These are phyloP conservation scores for Istiophorus platypterus DNA, from an alignment of 2,113 vertebrate species.

Conservation along the genomic window DNA sequence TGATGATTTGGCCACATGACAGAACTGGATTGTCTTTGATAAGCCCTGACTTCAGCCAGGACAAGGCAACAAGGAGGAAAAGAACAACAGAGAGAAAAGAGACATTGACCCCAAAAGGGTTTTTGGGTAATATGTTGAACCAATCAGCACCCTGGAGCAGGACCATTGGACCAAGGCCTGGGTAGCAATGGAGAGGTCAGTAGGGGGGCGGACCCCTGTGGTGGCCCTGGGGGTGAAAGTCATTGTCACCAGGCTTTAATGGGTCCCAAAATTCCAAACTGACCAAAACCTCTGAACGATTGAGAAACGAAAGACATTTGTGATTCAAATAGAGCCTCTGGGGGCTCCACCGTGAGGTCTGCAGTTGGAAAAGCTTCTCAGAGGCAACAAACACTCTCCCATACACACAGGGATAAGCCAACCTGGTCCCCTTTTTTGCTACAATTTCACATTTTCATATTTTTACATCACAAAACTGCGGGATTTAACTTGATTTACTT, in stretches of 20 bases:
- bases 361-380: conserved; percentile 62
- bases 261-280: conserved; percentile 77
- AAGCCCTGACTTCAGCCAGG: conserved; percentile 69
- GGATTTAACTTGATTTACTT: conserved; percentile 48
- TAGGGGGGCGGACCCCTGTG: conserved; percentile 65
- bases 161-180: conserved; percentile 40
- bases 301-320: conserved; percentile 78
- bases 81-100: conserved; percentile 56
- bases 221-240: conserved; percentile 76
- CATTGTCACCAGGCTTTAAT: conserved; percentile 78
- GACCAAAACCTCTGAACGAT: conserved; percentile 79
- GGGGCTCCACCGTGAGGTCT: conserved; percentile 65
- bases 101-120: conserved; percentile 65
- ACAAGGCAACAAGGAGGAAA: conserved; percentile 67
- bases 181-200: conserved; percentile 70
- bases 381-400: conserved; percentile 66
- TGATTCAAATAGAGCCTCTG: conserved; percentile 81
- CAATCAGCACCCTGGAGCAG: conserved; percentile 61
- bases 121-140: conserved; percentile 55
- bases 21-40: conserved; percentile 81
- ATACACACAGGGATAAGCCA: conserved; percentile 65
- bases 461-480: conserved; percentile 75
- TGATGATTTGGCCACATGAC: conserved; percentile 81
- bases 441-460: conserved; percentile 67
- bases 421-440: conserved; percentile 36